Conservation (phyloP, 2,888 invertebrate genomes). For the Gandaritis pyraliata region DNA sequence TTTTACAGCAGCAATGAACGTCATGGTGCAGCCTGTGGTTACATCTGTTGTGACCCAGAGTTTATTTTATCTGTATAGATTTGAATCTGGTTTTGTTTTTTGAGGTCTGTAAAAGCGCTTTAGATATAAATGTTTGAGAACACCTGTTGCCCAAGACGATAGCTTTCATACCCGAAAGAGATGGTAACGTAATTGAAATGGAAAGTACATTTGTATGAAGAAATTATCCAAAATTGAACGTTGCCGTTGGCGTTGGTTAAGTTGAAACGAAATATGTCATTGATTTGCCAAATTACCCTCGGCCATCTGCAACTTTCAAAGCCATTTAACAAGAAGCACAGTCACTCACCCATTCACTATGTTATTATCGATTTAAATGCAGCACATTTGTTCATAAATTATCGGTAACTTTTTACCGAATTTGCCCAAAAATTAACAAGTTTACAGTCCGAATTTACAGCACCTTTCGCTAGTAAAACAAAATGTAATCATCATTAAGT, state of each 20-base stretch:
- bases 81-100: background rate
- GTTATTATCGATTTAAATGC: constrained; percentile 5
- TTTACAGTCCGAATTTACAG: constrained; percentile 10
- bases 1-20: constrained; percentile 14
- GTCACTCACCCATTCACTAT: background rate
- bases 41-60: constrained; percentile 21
- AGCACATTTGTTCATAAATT: constrained; percentile 1
- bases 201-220: constrained; percentile 1
- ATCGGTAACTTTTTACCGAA: constrained; percentile 1
- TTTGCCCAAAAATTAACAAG: constrained; percentile 14
- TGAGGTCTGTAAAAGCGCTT: background rate
- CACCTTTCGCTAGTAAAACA: constrained; percentile 31
- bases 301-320: constrained; percentile 13
- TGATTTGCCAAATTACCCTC: background rate
- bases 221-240: background rate
- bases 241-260: no score
- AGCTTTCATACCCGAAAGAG: background rate
- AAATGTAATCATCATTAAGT: constrained; percentile 20
- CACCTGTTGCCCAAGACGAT: background rate
- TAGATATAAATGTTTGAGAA: background rate
- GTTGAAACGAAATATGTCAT: background rate
- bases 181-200: no score
- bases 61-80: constrained; percentile 5
- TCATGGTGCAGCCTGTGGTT: constrained; percentile 16
- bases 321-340: constrained; percentile 6